These are phyloP conservation scores for Austrofundulus limnaeus DNA, from an alignment of 2,113 vertebrate genomes.

Conservation along the genomic window DNA sequence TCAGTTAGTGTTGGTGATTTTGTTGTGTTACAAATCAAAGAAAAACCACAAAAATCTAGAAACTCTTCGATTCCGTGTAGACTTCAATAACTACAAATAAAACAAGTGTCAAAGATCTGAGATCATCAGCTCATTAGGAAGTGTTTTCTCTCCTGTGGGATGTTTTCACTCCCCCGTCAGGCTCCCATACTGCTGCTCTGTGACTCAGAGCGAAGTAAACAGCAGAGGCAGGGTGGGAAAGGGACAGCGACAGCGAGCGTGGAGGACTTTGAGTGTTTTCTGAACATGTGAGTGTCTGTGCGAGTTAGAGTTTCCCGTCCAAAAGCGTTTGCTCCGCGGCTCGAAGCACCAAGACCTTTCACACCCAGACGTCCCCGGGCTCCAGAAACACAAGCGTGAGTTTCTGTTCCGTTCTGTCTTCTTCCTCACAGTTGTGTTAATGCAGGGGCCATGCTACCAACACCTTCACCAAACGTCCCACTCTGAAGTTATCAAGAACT, in stretches of 20 bases:
- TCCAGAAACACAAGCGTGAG: constrained; percentile 29
- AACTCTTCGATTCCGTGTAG: too few relatives aligned
- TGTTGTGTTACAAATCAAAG: too few relatives aligned
- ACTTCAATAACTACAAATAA: too few relatives aligned
- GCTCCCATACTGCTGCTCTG: constrained; percentile 17
- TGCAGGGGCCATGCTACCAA: constrained; percentile 6
- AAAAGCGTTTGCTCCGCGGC: constrained; percentile 18
- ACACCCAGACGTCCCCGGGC: constrained; percentile 27
- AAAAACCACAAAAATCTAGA: too few relatives aligned
- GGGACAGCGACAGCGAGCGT: constrained; percentile 29
- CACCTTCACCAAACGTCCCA: constrained; percentile 13
- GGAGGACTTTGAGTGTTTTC: constrained; percentile 40
- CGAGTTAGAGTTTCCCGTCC: constrained; percentile 37
- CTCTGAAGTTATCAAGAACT: constrained; percentile 9
- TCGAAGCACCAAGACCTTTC: constrained; percentile 41
- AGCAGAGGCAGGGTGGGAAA: constrained; percentile 1
- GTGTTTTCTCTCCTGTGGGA: not conserved
- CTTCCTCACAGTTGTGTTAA: not conserved
- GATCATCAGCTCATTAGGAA: not conserved
- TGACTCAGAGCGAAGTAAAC: constrained; percentile 36
- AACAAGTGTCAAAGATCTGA: not conserved
- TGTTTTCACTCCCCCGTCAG: constrained; percentile 1
- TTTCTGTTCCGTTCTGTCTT: constrained; percentile 9
- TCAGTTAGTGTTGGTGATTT: too few relatives aligned
- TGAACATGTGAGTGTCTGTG: constrained; percentile 51